Percentiles rank a stretch among this genome's conserved stretches.
phyloP scores from a whole-genome alignment of 1,140 invertebrate species.

The Nasonia vitripennis region DNA sequence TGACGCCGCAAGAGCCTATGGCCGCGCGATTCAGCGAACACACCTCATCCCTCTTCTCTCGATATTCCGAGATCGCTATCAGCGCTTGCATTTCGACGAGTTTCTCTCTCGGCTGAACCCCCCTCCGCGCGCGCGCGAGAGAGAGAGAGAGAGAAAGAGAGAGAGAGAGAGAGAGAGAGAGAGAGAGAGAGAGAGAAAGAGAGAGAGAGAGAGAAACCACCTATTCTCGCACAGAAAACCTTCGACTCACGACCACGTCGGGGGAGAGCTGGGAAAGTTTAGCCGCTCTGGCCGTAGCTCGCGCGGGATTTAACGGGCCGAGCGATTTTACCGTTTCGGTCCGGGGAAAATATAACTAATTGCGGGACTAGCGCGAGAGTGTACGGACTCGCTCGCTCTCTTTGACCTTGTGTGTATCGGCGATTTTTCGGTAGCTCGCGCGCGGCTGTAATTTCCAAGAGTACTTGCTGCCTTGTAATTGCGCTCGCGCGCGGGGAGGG shows the following conservation, averaged over 20 bases:
- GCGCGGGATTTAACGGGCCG: background rate
- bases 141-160: too few species aligned
- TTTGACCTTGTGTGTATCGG: conserved; percentile 13
- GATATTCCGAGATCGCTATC: conserved; percentile 35
- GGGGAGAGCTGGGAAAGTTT: conserved; percentile 28
- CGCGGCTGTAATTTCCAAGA: background rate
- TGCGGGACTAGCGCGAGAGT: background rate
- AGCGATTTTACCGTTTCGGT: conserved; percentile 15
- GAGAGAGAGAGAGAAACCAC: background rate
- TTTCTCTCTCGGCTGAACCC: background rate
- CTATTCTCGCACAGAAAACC: conserved; percentile 6
- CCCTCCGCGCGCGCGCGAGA: background rate
- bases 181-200: too few species aligned
- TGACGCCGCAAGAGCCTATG: background rate
- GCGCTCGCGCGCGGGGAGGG: too few species aligned
- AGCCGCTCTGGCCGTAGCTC: background rate
- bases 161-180: too few species aligned
- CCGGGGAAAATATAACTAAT: conserved; percentile 33
- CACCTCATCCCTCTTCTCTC: background rate
- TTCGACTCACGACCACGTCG: background rate
- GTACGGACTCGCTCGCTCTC: background rate
- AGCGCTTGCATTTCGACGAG: conserved; percentile 5
- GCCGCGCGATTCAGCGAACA: background rate
- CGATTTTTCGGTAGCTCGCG: conserved; percentile 8
- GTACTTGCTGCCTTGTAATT: background rate